Base-by-base conservation (phyloP, 37 sponge, comb jelly and placozoan species). In the Mnemiopsis leidyi region DNA sequence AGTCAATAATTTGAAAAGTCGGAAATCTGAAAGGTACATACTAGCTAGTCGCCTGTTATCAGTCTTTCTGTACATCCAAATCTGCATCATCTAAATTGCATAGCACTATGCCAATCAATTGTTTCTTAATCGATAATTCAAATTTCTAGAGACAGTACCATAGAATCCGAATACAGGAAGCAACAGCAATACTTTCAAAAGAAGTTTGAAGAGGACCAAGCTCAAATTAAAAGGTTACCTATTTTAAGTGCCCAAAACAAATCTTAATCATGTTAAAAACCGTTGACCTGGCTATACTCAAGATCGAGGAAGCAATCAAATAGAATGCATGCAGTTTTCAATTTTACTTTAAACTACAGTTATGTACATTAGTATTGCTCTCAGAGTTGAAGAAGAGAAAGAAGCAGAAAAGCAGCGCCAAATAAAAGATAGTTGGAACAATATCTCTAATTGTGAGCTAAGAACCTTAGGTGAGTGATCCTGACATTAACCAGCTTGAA, bases 181-280 rank as follows among this genome's bases (percentile, higher is more conserved):
- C 79, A 77, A 36, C 79, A 77, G 36, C 36, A 77, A 34, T 77
- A 33, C 32, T 77, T 77, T 36, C 79, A 77, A 34, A 77, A 77
- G 36, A 77, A 77, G 36, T 77, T 77, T 77, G 79, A 77, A 77
- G 79, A 77, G 35, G 79, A 77, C 18, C 26, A 77, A 36, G 79
- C 79, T 33, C 2, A 13, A 3, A 13, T 77, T 9, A 77, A 77
- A 77, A 77, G 32, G 79, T 61, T 61, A 61, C 18, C 18, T 61
- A 61, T 61, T n/a, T n/a, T n/a, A n/a, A n/a, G n/a, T n/a, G n/a
- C n/a, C 13, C 61, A 48, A 48, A 18, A 48, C 61, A 48, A 18
- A 18, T 48, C 13, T 48, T 48, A 5, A 48, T 5, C 13, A 18
- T 48, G 61, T 48, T 48, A 48, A 48, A 48, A 48, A 48, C 5